Conservation (phyloP, 1,140 invertebrate species). For the Drosophila simulans region DNA sequence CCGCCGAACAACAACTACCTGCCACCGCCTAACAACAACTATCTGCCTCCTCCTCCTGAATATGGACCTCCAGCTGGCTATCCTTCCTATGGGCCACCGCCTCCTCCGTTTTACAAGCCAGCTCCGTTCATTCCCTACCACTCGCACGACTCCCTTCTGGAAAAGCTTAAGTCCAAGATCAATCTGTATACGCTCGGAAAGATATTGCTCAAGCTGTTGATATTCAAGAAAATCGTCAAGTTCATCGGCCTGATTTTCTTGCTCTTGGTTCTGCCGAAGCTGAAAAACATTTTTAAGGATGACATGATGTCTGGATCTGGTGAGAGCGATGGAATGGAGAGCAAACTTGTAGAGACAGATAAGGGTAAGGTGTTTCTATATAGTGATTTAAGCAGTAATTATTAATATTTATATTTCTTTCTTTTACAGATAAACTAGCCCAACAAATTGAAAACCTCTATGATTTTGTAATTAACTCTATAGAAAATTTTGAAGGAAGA, state of each 20-base stretch:
- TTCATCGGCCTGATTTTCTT: constrained; percentile 90
- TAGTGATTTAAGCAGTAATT: background rate
- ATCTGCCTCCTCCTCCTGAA: constrained; percentile 60
- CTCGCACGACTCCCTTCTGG: constrained; percentile 86
- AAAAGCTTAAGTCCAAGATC: constrained; percentile 88
- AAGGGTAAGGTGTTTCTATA: constrained; percentile 48
- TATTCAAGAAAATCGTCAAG: constrained; percentile 92
- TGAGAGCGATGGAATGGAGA: constrained; percentile 63
- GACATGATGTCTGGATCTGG: constrained; percentile 43
- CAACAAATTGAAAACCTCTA: constrained; percentile 67
- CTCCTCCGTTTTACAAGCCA: constrained; percentile 85
- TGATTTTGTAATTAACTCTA: constrained; percentile 63
- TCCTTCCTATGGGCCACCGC: constrained; percentile 38
- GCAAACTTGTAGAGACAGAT: constrained; percentile 63
- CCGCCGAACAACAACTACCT: constrained; percentile 82
- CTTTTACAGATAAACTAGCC: constrained; percentile 65
- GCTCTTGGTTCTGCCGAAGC: constrained; percentile 90
- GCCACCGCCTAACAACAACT: constrained; percentile 75
- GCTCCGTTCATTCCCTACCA: constrained; percentile 80
- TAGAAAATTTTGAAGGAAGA: constrained; percentile 53
- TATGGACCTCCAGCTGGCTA: constrained; percentile 70
- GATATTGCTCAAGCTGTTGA: constrained; percentile 89
- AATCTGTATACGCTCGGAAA: constrained; percentile 90
- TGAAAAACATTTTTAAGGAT: constrained; percentile 85
- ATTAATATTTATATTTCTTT: background rate